These are phyloP conservation scores for Mellivora capensis DNA, from an alignment of 2,113 vertebrate genomes.

Conservation along the genomic window DNA sequence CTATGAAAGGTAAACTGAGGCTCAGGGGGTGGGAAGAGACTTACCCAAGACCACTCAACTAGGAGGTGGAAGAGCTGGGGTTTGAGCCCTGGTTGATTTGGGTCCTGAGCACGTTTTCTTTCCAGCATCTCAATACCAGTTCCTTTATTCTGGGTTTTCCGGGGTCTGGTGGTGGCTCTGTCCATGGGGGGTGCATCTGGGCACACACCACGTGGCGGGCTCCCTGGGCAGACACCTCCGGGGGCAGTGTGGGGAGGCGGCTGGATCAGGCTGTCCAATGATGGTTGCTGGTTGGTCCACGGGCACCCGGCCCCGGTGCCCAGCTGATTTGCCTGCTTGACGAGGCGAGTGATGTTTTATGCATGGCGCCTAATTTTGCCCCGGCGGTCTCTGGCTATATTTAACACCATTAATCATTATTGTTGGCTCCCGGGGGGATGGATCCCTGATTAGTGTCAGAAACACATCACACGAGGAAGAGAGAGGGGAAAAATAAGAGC, in stretches of 20 bases:
- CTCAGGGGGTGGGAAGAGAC: neutral
- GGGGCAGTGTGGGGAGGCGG: neutral
- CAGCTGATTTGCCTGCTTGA: conserved; percentile 73
- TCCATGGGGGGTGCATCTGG: accelerated
- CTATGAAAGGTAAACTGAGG: neutral
- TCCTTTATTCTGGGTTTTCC: neutral
- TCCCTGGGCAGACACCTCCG: neutral
- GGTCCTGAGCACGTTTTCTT: neutral
- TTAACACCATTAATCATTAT: conserved; percentile 85
- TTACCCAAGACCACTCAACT: neutral
- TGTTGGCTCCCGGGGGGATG: conserved; percentile 76
- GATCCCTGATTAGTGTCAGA: conserved; percentile 84
- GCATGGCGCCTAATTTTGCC: conserved; percentile 82
- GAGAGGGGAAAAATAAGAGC: conserved; percentile 19
- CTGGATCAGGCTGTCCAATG: neutral
- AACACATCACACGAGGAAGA: conserved; percentile 65
- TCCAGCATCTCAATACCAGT: accelerated
- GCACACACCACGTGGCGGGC: accelerated
- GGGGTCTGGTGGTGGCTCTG: neutral
- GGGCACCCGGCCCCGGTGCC: neutral
- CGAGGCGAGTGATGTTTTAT: conserved; percentile 83
- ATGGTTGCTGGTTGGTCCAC: neutral
- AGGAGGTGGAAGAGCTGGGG: neutral
- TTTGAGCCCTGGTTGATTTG: neutral
- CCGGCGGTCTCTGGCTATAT: conserved; percentile 82